Evolutionary conservation across 2,797 vertebrate species (phyloP), one percentile per base, ranked within the genome.

Genomic region (Sebastes oblongus): DNA sequence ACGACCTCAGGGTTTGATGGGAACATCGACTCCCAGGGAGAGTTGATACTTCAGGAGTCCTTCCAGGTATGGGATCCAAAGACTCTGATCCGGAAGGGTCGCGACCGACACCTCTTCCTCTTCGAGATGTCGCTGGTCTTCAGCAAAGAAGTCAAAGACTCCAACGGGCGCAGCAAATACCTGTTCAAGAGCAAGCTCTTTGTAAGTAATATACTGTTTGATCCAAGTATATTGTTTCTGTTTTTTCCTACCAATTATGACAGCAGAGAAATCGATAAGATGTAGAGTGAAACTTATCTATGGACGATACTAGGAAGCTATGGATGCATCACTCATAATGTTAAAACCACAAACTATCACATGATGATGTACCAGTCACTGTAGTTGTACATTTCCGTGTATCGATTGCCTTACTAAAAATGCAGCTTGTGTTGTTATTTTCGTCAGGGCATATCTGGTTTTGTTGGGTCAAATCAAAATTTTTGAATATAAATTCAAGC

Each of bases 61-160:
- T 99, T 99, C 96, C 98, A 99, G 94, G 98, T 99, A 12, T 99
- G 98, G 98, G 98, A 99, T 92, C 98, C 98, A 42, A 99, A 99
- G 95, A 99, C 98, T 71, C 95, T 99, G 52, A 99, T 99, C 84
- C 96, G 98, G 16, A 99, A 99, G 89, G 98, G 98, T 46, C 96
- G 98, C 20, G 98, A 99, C 74, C 95, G 98, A n/a, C 98, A 99
- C 88, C 97, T 99, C 81, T 99, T 99, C 95, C 97, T 99, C 78
- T 99, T 99, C 69, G 98, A 99, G 93, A 98, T 99, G 98, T 99
- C 98, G 2, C 95, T 99, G 62, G 96, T 99, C 65, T 98, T 99
- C 88, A 99, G 98, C 95, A 99, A 99, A 94, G 98, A 99, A 94
- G 98, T 99, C 29, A 99, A 99, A 93, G 98, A 99, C 92, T 99